Evolutionary conservation across 2,888 invertebrate species (phyloP).

Genomic region (Phalangium opilio): DNA sequence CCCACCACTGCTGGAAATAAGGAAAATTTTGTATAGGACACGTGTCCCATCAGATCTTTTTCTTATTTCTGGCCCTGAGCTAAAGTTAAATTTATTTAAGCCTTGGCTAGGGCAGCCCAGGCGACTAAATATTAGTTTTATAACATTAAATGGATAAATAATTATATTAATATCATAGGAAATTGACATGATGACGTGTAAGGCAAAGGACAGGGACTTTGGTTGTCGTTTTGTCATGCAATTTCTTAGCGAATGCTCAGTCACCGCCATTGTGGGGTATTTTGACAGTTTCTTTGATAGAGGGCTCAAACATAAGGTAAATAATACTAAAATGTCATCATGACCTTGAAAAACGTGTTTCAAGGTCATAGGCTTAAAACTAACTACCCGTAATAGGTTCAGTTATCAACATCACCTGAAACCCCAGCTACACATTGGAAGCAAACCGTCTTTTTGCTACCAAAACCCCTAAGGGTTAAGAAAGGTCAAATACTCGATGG

Average conservation of each 20-base stretch:
- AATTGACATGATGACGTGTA: constrained; percentile 57
- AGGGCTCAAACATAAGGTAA: constrained; percentile 35
- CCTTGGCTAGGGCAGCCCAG: no score
- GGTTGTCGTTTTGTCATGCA: constrained; percentile 49
- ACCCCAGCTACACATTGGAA: constrained; percentile 77
- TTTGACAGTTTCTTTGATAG: constrained; percentile 70
- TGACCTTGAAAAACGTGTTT: neutral
- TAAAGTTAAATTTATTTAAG: no score
- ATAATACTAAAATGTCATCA: neutral
- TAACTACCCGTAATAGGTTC: constrained; percentile 32
- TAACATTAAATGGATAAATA: no score
- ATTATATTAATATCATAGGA: no score
- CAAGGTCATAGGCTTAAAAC: constrained; percentile 18
- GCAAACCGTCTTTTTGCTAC: constrained; percentile 75
- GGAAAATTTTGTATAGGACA: no score
- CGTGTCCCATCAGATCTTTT: no score
- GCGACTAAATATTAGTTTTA: no score
- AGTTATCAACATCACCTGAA: constrained; percentile 63
- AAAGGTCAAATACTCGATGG: constrained; percentile 36
- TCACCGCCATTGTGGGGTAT: constrained; percentile 75
- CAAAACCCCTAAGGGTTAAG: constrained; percentile 51
- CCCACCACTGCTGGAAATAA: no score
- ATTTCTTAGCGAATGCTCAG: constrained; percentile 44
- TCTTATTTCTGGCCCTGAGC: no score
- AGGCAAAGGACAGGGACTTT: constrained; percentile 45